Conservation (phyloP, 2,888 invertebrate species). For the Thymelicus sylvestris region DNA sequence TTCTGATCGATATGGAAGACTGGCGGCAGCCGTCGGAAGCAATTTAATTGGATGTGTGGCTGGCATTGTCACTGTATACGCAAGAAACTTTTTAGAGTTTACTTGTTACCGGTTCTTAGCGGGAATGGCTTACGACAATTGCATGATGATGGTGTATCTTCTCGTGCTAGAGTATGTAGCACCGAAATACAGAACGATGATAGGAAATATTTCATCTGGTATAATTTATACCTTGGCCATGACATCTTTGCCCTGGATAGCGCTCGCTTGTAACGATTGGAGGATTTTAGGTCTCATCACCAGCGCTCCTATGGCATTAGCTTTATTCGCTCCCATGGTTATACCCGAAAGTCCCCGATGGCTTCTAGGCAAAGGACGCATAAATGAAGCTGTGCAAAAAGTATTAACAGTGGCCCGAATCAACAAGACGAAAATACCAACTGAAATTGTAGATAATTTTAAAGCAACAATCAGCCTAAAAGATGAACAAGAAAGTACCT, state of each 20-base stretch:
- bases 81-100: constrained; percentile 57
- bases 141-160: constrained; percentile 69
- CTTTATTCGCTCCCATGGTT: constrained; percentile 58
- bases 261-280: constrained; percentile 67
- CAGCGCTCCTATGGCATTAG: constrained; percentile 60
- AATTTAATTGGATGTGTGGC: constrained; percentile 62
- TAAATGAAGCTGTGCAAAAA: constrained; percentile 61
- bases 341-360: constrained; percentile 72
- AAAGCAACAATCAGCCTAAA: constrained; percentile 43
- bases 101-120: constrained; percentile 62
- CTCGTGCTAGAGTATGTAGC: constrained; percentile 65
- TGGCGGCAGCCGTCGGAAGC: constrained; percentile 59
- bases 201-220: constrained; percentile 64
- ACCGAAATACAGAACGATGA: constrained; percentile 65
- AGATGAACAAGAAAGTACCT: constrained; percentile 45
- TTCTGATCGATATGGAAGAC: constrained; percentile 64
- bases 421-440: constrained; percentile 59
- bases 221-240: constrained; percentile 58
- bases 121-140: constrained; percentile 71
- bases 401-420: constrained; percentile 55
- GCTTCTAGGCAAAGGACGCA: constrained; percentile 62
- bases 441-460: constrained; percentile 57
- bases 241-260: constrained; percentile 64
- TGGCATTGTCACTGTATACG: constrained; percentile 57
- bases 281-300: constrained; percentile 60